Base-by-base conservation (phyloP, 1,140 invertebrate species). In the Goniozus legneri region DNA sequence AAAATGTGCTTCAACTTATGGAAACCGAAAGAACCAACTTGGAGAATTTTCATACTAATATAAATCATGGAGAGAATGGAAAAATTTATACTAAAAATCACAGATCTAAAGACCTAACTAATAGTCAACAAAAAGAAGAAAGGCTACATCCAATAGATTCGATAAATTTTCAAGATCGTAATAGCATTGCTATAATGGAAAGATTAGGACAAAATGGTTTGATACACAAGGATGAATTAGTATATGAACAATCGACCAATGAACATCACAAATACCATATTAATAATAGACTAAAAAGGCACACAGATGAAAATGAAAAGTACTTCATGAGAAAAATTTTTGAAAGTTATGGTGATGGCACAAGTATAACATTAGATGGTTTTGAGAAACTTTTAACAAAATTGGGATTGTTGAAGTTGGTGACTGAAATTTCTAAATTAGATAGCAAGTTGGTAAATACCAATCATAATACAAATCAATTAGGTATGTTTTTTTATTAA, bases 341-440 rank as follows among this genome's bases (percentile, higher is more conserved):
- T 49, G 54, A 70, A 24, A 60, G 70, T 15, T 81, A 82, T 50
- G 79, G 78, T 3, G 77, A 81, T 35, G 78, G 79, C 3, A 76
- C 78, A 7, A 82, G 76, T 13, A 80, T 88, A 75, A 83, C 81
- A 51, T 61, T 85, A 47, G 77, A 79, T 0, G 84, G 82, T 19
- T 86, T 89, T 52, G 80, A 85, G 52, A 79, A 71, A 32, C 78
- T 89, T 65, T 64, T 88, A 1, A 69, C 78, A 44, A 80, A 78
- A 18, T 58, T 88, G 44, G 79, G 82, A 40, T 70, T 88, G 8
- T 60, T 76, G 38, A 80, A 79, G 44, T 63, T 84, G 46, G 58
- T 79, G 33, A 70, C 67, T 8, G 45, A 60, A 41, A 15, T 47
- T 20, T 55, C 50, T 36, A 35, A 27, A 27, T 27, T 27, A 27